Evolutionary conservation across 2,888 invertebrate genomes (phyloP).

Genomic region (Hirudinaria manillensis): DNA sequence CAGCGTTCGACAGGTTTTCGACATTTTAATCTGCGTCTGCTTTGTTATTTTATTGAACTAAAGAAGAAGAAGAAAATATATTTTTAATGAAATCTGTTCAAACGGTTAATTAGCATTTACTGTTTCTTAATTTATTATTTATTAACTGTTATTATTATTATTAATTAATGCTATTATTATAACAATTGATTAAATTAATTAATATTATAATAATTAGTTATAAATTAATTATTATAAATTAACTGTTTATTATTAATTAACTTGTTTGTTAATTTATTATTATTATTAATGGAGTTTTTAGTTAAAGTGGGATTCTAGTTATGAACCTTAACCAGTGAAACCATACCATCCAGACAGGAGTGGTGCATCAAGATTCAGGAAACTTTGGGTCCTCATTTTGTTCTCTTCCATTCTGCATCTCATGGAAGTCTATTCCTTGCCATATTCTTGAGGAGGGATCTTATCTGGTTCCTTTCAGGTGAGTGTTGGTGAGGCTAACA

Average conservation of each 20-base stretch:
- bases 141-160: background rate
- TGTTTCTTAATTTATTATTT: background rate
- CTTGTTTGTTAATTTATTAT: no score
- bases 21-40: background rate
- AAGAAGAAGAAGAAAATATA: background rate
- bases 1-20: conserved; percentile 68
- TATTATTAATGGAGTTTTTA: no score
- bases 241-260: no score
- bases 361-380: conserved; percentile 71
- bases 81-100: no score
- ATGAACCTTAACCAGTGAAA: no score
- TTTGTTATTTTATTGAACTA: background rate
- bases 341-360: conserved; percentile 48
- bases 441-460: conserved; percentile 79
- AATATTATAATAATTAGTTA: no score
- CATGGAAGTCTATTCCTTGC: conserved; percentile 82
- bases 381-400: conserved; percentile 85
- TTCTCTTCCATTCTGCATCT: conserved; percentile 76
- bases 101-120: background rate
- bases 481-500: conserved; percentile 34
- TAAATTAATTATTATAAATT: no score
- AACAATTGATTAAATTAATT: no score
- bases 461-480: conserved; percentile 89
- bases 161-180: no score
- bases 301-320: no score